Evolutionary conservation across 2,888 invertebrate species (phyloP), one percentile per base, ranked within the genome.

Genomic region (Carabus problematicus): DNA sequence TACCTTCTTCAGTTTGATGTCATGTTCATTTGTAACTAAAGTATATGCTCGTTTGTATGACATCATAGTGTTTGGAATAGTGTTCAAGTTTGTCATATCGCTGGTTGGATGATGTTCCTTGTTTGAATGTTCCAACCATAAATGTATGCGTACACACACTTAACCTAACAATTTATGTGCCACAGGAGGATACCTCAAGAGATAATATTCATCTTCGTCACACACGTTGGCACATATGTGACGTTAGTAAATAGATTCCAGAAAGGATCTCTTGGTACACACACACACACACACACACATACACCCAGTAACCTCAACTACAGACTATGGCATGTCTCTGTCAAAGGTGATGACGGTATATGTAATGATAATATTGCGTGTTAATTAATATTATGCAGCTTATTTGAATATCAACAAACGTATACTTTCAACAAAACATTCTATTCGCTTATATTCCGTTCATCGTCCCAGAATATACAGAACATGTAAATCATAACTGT

Each of bases 91-190:
- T 29, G 29, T 29, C 29, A 29, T 29, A 29, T 29, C 29, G 29
- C 29, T 2, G 29, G 6, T 29, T 3, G 29, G 29, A 29, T 29
- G 29, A 29, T 29, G 29, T 29, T 29, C 29, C 29, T 29, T 29
- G 29, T 29, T 29, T 29, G 29, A 29, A 29, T 29, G 29, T 29
- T 29, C 29, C 6, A n/a, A 29, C 29, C 29, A 29, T 29, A 12
- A 12, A 45, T 45, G 16, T 43, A 43, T 42, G 41, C 45, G 19
- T 43, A 18, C 11, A 16, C 62, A 56, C 54, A 63, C 63, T 63
- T 63, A 63, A 63, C 41, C 54, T 54, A 1, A 49, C 54, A 43
- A 63, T 63, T 63, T 63, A 63, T 63, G 63, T 63, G 18, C 40
- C n/a, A 18, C 41, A 16, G 12, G 16, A 19, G 43, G 43, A 42